A percentile compares a stretch with the other conserved stretches of the same genome.
Conservation (phyloP, 2,113 vertebrate genomes). For the Gila orcuttii region DNA sequence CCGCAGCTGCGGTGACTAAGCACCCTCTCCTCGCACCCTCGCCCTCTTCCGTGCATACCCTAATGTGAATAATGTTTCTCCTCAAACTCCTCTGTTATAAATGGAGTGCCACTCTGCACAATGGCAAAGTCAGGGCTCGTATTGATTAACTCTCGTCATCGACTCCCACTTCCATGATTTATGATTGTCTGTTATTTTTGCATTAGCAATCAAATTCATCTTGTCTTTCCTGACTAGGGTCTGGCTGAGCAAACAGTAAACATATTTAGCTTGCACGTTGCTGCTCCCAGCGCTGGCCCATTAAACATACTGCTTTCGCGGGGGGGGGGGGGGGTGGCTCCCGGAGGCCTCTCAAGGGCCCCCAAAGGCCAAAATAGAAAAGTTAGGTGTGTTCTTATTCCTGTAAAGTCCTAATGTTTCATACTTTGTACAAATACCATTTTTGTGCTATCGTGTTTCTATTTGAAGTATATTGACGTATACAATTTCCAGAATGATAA, state of each 20-base stretch:
- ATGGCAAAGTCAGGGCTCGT: conserved; percentile 89
- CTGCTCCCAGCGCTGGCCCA: conserved; percentile 42
- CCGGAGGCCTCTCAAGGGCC: conserved; percentile 23
- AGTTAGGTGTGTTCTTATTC: conserved; percentile 32
- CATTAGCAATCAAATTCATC: conserved; percentile 95
- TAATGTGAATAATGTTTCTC: conserved; percentile 84
- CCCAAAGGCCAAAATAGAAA: conserved; percentile 39
- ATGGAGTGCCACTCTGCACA: conserved; percentile 94
- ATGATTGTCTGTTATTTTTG: conserved; percentile 94
- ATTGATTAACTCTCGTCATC: conserved; percentile 97
- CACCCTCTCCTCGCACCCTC: conserved; percentile 50
- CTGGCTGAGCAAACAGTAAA: conserved; percentile 83
- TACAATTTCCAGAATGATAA: neutral
- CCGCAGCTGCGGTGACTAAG: conserved; percentile 53
- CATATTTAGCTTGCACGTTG: conserved; percentile 65
- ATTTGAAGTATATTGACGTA: neutral
- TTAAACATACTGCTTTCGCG: conserved; percentile 45
- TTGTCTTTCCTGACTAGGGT: conserved; percentile 84
- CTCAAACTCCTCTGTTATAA: conserved; percentile 84
- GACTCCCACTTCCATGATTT: conserved; percentile 89
- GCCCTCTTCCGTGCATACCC: conserved; percentile 70
- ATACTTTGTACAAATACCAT: conserved; percentile 13
- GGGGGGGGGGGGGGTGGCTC: neutral
- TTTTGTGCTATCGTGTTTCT: neutral
- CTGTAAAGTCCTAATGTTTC: conserved; percentile 21